A percentile compares a stretch with the other conserved stretches of the same genome.
Conservation (phyloP, 2,797 vertebrate species). For the Astyanax mexicanus region DNA sequence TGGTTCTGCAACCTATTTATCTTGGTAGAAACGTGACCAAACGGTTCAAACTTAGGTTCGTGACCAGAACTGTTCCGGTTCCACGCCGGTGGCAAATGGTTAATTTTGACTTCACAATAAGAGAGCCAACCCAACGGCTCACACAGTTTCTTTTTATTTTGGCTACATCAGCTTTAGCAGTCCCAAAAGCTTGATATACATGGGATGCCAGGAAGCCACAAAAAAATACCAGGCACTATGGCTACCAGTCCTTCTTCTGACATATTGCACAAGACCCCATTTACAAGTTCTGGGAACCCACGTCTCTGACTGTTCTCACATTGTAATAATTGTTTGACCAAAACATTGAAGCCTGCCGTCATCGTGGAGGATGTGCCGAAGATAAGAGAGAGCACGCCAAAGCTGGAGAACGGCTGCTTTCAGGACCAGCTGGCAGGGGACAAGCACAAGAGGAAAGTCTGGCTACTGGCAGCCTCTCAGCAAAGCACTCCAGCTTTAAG, state of each 20-base stretch:
- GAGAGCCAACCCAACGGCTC: too few relatives aligned
- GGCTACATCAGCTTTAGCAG: too few relatives aligned
- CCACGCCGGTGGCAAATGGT: too few relatives aligned
- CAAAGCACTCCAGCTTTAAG: constrained; percentile 70
- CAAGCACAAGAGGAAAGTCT: constrained; percentile 61
- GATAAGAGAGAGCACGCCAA: constrained; percentile 57
- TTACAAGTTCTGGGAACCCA: constrained; percentile 65
- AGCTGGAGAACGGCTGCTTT: constrained; percentile 54
- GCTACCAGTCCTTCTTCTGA: not conserved
- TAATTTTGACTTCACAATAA: too few relatives aligned
- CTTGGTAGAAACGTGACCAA: too few relatives aligned
- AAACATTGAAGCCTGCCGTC: constrained; percentile 58
- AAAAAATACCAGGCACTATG: not conserved
- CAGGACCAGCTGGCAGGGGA: constrained; percentile 60
- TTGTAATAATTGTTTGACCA: constrained; percentile 61
- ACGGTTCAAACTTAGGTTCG: too few relatives aligned
- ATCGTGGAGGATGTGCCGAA: constrained; percentile 40
- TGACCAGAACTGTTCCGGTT: too few relatives aligned
- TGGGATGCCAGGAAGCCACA: not conserved
- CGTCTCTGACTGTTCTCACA: constrained; percentile 67
- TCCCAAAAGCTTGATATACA: not conserved
- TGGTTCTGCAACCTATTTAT: too few relatives aligned
- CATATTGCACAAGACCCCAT: not conserved
- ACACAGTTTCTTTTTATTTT: too few relatives aligned
- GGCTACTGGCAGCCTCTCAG: constrained; percentile 69